Percentiles rank a stretch among this genome's conserved stretches.
Evolutionary conservation across 37 sponge, comb jelly and placozoan species (phyloP).

Genomic region (Petrosia ficiformis): DNA sequence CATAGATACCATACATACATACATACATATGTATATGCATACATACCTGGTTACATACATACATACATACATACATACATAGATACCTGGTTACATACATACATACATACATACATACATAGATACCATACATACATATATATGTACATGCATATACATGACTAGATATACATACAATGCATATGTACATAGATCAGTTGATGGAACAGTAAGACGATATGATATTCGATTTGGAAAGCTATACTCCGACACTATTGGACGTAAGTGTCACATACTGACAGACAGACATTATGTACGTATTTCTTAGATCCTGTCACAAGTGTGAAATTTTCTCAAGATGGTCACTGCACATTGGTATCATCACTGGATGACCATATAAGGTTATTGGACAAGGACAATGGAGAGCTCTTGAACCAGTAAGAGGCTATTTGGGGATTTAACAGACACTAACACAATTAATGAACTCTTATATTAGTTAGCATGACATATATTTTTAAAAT

Average conservation of each 20-base stretch:
- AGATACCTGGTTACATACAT: neutral
- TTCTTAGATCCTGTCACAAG: constrained; percentile 73
- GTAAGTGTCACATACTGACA: constrained; percentile 33
- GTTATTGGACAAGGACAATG: constrained; percentile 84
- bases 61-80: too few relatives aligned
- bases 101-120: neutral
- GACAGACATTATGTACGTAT: neutral
- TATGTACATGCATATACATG: too few relatives aligned
- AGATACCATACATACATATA: neutral
- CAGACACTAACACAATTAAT: neutral
- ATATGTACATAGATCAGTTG: constrained; percentile 70
- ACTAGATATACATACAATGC: neutral
- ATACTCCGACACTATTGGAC: constrained; percentile 55
- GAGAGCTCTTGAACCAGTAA: constrained; percentile 79
- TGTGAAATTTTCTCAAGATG: constrained; percentile 79
- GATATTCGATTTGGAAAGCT: constrained; percentile 84
- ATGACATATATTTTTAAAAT: neutral
- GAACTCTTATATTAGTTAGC: neutral
- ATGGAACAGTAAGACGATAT: constrained; percentile 70
- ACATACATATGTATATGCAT: constrained; percentile 80
- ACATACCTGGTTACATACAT: too few relatives aligned
- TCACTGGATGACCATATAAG: constrained; percentile 74
- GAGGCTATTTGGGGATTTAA: neutral
- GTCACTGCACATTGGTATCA: constrained; percentile 77
- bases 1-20: neutral